These are phyloP conservation scores for Craniophora ligustri DNA, from an alignment of 2,888 invertebrate species.

Conservation along the genomic window DNA sequence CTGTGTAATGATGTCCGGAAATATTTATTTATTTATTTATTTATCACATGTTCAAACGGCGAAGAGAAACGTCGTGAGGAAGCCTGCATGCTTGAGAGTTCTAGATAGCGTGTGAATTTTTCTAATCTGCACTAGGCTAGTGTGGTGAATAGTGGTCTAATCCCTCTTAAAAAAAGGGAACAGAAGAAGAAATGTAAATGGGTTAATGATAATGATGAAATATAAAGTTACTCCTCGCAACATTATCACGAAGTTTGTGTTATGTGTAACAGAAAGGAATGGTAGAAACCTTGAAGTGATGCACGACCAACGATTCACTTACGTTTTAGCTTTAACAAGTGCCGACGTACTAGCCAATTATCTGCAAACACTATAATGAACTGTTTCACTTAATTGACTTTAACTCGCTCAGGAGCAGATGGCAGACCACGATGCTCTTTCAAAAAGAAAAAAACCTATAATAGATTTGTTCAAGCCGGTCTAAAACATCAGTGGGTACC, in stretches of 20 bases:
- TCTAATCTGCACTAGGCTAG: too few relatives aligned
- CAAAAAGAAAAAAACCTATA: constrained; percentile 2
- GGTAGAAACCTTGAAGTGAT: constrained; percentile 40
- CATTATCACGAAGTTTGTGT: neutral
- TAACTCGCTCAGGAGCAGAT: constrained; percentile 5
- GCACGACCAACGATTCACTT: constrained; percentile 29
- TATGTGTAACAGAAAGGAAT: constrained; percentile 31
- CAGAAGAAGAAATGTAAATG: too few relatives aligned
- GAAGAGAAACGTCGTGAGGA: too few relatives aligned
- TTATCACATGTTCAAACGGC: too few relatives aligned
- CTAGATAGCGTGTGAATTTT: too few relatives aligned
- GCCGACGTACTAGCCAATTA: constrained; percentile 31
- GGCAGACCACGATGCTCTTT: constrained; percentile 8
- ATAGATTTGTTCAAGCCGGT: constrained; percentile 5
- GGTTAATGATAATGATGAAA: too few relatives aligned
- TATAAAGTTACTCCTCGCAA: neutral
- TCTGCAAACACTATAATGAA: constrained; percentile 38
- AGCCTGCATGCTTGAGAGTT: too few relatives aligned
- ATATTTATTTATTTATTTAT: neutral
- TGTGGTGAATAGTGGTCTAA: too few relatives aligned
- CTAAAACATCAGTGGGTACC: neutral
- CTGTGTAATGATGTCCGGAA: neutral
- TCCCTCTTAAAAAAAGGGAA: too few relatives aligned
- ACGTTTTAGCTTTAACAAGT: constrained; percentile 25
- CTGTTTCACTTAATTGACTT: constrained; percentile 16